A percentile compares a stretch with the other conserved stretches of the same genome.
Evolutionary conservation across 2,113 vertebrate species (phyloP).

Genomic region (Phylloscopus trochilus): DNA sequence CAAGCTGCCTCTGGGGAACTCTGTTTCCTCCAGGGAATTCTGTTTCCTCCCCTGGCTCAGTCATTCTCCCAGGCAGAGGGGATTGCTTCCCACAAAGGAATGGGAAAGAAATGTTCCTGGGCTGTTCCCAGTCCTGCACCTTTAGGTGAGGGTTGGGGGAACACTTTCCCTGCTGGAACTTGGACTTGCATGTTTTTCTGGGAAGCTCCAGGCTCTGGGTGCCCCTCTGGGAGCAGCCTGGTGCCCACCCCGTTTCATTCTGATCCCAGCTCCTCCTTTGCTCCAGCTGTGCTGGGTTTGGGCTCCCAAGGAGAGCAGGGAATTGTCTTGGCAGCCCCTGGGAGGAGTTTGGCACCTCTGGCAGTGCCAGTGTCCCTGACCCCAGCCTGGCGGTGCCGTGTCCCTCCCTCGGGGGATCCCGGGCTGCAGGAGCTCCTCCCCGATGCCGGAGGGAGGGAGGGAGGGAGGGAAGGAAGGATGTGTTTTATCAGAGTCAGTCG

Average conservation of each 20-base stretch:
- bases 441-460: neutral
- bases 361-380: neutral
- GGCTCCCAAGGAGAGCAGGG: neutral
- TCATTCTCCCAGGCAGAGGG: neutral
- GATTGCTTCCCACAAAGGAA: neutral
- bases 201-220: neutral
- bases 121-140: neutral
- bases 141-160: neutral
- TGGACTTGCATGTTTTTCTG: neutral
- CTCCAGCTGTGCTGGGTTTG: neutral
- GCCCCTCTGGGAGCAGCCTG: neutral
- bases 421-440: neutral
- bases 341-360: rapidly evolving
- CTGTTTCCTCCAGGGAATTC: neutral
- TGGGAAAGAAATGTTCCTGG: neutral
- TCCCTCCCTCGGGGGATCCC: neutral
- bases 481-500: constrained; percentile 23
- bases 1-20: rapidly evolving
- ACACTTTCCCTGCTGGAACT: neutral
- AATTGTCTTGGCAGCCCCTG: neutral
- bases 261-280: neutral
- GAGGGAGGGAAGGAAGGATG: constrained; percentile 6
- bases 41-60: neutral
- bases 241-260: rapidly evolving
- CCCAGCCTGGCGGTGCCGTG: neutral